Conservation (phyloP, 2,797 vertebrate genomes). For the Alca torda region DNA sequence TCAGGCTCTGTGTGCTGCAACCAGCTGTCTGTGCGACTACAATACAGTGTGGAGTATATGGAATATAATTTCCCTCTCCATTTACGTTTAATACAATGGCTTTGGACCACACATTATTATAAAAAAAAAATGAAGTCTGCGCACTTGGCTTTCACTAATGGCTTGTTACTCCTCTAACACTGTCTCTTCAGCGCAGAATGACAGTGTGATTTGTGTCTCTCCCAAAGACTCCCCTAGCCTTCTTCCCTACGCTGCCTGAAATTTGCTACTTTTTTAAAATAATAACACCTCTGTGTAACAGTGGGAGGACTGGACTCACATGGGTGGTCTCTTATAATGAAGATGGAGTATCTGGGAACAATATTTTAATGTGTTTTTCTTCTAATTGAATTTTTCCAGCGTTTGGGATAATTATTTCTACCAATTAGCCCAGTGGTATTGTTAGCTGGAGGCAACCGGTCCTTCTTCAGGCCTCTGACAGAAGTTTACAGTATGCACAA, state of each 20-base stretch:
- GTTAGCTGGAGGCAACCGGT: conserved; percentile 40
- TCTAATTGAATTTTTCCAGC: conserved; percentile 66
- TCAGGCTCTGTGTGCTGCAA: conserved; percentile 29
- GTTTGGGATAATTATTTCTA: conserved; percentile 68
- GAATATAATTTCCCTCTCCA: conserved; percentile 60
- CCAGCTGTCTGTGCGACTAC: conserved; percentile 22
- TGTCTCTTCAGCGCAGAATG: conserved; percentile 26
- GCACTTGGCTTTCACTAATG: conserved; percentile 55
- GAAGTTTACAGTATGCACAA: conserved; percentile 62
- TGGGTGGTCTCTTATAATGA: conserved; percentile 67
- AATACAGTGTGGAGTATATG: conserved; percentile 27
- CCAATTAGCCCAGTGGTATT: conserved; percentile 67
- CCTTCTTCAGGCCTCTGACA: conserved; percentile 55
- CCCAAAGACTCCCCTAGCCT: neutral
- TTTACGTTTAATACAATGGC: conserved; percentile 61
- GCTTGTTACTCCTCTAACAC: conserved; percentile 17
- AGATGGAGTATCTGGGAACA: conserved; percentile 63
- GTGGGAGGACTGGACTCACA: neutral
- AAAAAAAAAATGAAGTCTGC: neutral
- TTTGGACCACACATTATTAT: conserved; percentile 56
- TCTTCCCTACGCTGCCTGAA: neutral
- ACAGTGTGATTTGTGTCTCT: conserved; percentile 42
- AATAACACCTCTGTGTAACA: conserved; percentile 36
- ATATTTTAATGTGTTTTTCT: conserved; percentile 57
- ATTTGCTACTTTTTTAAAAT: conserved; percentile 21